phyloP scores from a whole-genome alignment of 2,797 vertebrate species.

The Urocyon cinereoargenteus region DNA sequence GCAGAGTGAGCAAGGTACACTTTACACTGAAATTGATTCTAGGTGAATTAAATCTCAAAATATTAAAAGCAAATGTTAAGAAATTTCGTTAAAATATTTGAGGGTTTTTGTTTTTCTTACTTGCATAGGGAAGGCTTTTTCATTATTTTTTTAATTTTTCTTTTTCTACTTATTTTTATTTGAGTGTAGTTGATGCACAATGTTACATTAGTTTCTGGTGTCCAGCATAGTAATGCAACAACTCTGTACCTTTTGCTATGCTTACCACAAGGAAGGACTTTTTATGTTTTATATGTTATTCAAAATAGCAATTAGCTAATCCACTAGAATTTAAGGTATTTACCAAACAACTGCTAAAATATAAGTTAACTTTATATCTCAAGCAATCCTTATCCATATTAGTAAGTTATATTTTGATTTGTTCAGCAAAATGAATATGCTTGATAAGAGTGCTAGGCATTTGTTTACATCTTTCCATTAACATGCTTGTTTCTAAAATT shows the following conservation, averaged over 20 bases:
- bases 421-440: not conserved
- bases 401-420: not conserved
- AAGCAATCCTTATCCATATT: not conserved
- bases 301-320: constrained; percentile 21
- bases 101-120: not conserved
- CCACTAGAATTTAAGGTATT: not conserved
- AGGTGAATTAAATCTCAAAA: not conserved
- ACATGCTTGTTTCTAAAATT: constrained; percentile 3
- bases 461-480: constrained; percentile 1
- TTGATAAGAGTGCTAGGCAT: not conserved
- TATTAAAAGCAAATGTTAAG: constrained; percentile 18
- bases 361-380: constrained; percentile 21
- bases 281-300: not conserved
- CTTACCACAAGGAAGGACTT: not conserved
- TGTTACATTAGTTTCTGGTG: not conserved
- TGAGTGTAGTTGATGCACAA: not conserved
- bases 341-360: constrained; percentile 11
- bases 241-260: not conserved
- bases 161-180: not conserved
- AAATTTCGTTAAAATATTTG: constrained; percentile 14
- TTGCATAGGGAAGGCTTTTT: not conserved
- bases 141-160: not conserved
- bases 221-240: not conserved
- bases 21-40: not conserved
- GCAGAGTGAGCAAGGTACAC: not conserved